Base-by-base conservation (phyloP, 2,797 vertebrate genomes). In the Acanthis flammea region DNA sequence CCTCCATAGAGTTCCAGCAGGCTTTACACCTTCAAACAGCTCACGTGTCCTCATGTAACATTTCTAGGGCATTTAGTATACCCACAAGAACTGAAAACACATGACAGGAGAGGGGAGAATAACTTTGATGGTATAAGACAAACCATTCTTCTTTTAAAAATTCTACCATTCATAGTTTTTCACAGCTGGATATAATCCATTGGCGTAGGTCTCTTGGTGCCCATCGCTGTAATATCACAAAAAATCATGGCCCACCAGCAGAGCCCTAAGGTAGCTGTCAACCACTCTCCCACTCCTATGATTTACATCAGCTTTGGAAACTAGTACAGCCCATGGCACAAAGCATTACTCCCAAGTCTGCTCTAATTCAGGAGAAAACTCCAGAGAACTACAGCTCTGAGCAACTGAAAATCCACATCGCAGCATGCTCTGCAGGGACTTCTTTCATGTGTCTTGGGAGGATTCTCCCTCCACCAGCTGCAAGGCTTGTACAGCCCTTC, bases 291-390 rank as follows among this genome's bases (percentile, higher is more conserved):
- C 44, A 45, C 82, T 88, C 53, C 61, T 71, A 3, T 63, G 81
- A 79, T 67, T 94, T 78, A 66, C 3, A 0, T 82, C 71, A 71
- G 33, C 74, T 89, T 90, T 79, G 68, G 63, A 72, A 93, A 50
- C 63, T 50, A 28, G 28, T 15, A 11, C 30, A 87, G 77, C 71
- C 54, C 44, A 10, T 57, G 42, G 72, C 61, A 57, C 33, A 82
- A 91, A 85, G 37, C 51, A 35, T 73, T 41, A 73, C 33, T 88
- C 62, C 39, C 25, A 63, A 55, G 58, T 47, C 63, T 84, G 61
- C 48, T 80, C 41, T 87, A 51, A 80, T 92, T 92, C 78, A n/a
- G 50, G 33, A 35, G 61, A 90, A 85, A 71, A 14, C 60, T 89
- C 51, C 45, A 48, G 70, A 86, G 81, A 73, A 21, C 44, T 73